Conservation (phyloP, 2,888 invertebrate genomes). For the Synanthedon vespiformis region DNA sequence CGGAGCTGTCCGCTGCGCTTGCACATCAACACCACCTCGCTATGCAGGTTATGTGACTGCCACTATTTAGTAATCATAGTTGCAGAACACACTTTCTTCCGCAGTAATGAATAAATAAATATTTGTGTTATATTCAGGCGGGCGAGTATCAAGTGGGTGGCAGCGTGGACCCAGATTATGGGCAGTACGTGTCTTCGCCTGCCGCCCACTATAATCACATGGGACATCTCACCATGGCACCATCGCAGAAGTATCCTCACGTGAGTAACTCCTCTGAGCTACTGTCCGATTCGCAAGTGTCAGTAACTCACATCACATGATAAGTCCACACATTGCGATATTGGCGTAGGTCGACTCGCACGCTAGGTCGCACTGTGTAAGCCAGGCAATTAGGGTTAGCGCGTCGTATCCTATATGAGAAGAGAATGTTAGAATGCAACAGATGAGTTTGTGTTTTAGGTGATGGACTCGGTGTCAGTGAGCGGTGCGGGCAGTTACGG, state of each 20-base stretch:
- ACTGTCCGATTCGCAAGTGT: too few relatives aligned
- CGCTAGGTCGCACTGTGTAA: neutral
- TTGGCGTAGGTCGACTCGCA: neutral
- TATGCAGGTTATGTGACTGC: constrained; percentile 46
- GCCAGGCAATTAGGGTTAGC: neutral
- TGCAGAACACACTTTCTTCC: too few relatives aligned
- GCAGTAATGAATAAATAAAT: too few relatives aligned
- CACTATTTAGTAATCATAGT: too few relatives aligned
- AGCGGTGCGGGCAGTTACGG: constrained; percentile 49
- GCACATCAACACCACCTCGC: constrained; percentile 65
- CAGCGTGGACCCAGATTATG: constrained; percentile 59
- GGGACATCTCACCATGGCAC: constrained; percentile 67
- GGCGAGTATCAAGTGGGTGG: constrained; percentile 56
- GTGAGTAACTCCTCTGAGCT: constrained; percentile 33
- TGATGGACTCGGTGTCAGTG: constrained; percentile 62
- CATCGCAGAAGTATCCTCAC: constrained; percentile 66
- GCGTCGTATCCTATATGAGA: neutral
- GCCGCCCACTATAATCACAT: constrained; percentile 65
- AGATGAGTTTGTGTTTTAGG: constrained; percentile 22
- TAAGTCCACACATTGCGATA: too few relatives aligned
- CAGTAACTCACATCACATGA: too few relatives aligned
- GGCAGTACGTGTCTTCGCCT: constrained; percentile 64
- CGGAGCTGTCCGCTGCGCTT: constrained; percentile 61
- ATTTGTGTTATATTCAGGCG: constrained; percentile 24
- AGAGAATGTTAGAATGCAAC: neutral